Percentiles rank a stretch among this genome's conserved stretches.
Evolutionary conservation across 2,888 invertebrate species (phyloP).

Genomic region (Pardosa pseudoannulata): DNA sequence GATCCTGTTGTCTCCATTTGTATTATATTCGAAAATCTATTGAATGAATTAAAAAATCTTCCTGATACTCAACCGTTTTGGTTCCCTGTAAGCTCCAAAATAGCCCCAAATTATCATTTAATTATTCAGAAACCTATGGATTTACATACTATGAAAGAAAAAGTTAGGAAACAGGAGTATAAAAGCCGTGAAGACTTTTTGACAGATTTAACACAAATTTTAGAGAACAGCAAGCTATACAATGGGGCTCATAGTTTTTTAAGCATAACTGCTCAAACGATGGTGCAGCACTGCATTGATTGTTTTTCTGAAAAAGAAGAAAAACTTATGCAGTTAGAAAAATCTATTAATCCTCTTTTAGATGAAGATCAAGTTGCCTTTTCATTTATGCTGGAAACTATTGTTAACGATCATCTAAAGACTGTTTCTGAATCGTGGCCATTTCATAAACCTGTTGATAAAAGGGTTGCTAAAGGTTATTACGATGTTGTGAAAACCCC

Average conservation of each 20-base stretch:
- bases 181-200: slow-evolving; percentile 95
- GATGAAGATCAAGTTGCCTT: slow-evolving; percentile 97
- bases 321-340: slow-evolving; percentile 94
- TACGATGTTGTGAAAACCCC: slow-evolving; percentile 94
- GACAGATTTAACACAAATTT: slow-evolving; percentile 95
- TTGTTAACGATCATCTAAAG: slow-evolving; percentile 91
- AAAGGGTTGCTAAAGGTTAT: slow-evolving; percentile 95
- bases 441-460: slow-evolving; percentile 97
- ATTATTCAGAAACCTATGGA: slow-evolving; percentile 97
- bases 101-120: slow-evolving; percentile 95
- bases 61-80: slow-evolving; percentile 93
- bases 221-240: slow-evolving; percentile 94
- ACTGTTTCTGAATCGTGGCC: slow-evolving; percentile 94
- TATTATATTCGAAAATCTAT: slow-evolving; percentile 90
- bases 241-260: slow-evolving; percentile 91
- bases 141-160: slow-evolving; percentile 94
- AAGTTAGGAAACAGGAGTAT: slow-evolving; percentile 92
- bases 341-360: slow-evolving; percentile 97
- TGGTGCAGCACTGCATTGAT: slow-evolving; percentile 92
- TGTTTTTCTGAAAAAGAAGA: slow-evolving; percentile 94
- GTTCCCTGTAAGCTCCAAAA: slow-evolving; percentile 94
- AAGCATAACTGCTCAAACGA: slow-evolving; percentile 90
- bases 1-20: slow-evolving; percentile 94
- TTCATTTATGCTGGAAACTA: slow-evolving; percentile 93
- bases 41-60: slow-evolving; percentile 93